Evolutionary conservation across 2,797 vertebrate species (phyloP), one percentile per base, ranked within the genome.

Genomic region (Acanthurus lineatus): DNA sequence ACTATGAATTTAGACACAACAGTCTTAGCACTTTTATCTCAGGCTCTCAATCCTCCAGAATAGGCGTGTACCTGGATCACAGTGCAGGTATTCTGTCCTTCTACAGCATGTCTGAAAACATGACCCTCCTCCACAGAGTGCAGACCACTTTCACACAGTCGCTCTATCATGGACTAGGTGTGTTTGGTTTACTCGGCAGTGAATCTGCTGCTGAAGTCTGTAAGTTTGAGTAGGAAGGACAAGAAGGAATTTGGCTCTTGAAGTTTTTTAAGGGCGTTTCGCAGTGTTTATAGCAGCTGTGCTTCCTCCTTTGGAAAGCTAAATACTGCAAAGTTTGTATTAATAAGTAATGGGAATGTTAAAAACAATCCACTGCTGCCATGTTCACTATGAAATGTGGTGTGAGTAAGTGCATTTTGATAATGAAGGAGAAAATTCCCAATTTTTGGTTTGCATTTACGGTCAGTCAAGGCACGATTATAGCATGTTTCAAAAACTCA

Each of bases 81-180:
- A 20, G 35, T 0, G 76, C 71, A 17, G 81, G 66, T 12, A 5
- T 57, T 57, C 48, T 82, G 44, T 65, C 71, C 49, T 79, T 79
- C 44, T 73, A 75, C 66, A 62, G 61, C 9, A 0, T 83, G 16
- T 75, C 66, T 66, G 61, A 67, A 4, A 52, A 28, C 5, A 56
- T 73, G 73, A 83, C n/a, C 9, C 75, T 79, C 32, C 78, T 88
- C 73, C 70, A 86, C 84, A 79, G 66, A 52, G 73, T 82, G 60
- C 78, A 82, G 53, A 82, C 69, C 42, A 76, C 52, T 0, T 78
- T 86, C 81, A 67, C 76, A 42, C 52, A 73, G 10, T 2, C 38
- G 38, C 38, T 38, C 38, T 38, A 38, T 8, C 4, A 4, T 38
- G 38, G 38, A 4, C 38, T 38, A 4, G 38, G 38, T 38, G n/a